A percentile compares a stretch with the other conserved stretches of the same genome.
phyloP scores from a whole-genome alignment of 2,797 vertebrate species.

The Notoglanidium macrostoma region DNA sequence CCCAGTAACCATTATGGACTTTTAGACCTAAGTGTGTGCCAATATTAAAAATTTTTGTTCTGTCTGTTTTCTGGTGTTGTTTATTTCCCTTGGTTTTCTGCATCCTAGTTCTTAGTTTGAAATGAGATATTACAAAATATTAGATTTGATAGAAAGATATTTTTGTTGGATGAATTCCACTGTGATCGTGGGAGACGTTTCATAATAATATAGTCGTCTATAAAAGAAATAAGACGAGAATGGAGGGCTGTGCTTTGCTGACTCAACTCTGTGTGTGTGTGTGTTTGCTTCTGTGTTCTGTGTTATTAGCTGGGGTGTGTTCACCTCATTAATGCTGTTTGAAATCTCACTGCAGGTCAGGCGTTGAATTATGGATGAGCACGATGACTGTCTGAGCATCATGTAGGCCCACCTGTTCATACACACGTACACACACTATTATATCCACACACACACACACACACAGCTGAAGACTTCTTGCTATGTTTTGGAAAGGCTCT shows the following conservation, averaged over 20 bases:
- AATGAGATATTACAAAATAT: not conserved
- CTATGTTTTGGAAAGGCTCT: slow-evolving; percentile 15
- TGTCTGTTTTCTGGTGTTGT: not conserved
- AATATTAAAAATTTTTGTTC: not conserved
- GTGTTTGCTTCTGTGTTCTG: not conserved
- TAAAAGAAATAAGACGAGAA: not conserved
- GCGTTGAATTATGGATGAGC: slow-evolving; percentile 67
- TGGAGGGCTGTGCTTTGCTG: not conserved
- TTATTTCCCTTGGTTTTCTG: not conserved
- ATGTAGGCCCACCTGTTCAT: slow-evolving; percentile 46
- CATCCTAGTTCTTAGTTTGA: not conserved
- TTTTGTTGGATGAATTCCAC: not conserved
- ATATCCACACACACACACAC: slow-evolving; percentile 33
- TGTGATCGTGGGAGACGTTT: not conserved
- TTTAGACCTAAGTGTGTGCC: not conserved
- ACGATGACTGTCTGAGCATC: slow-evolving; percentile 42
- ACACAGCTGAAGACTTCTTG: not conserved
- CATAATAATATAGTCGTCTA: not conserved
- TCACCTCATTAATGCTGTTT: slow-evolving; percentile 69
- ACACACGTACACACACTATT: slow-evolving; percentile 29
- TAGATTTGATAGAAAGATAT: no score
- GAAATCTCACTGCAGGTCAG: slow-evolving; percentile 60
- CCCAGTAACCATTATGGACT: not conserved
- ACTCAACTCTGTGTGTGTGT: slow-evolving; percentile 52
- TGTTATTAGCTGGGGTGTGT: slow-evolving; percentile 51